Evolutionary conservation across 53 echinoderm and acorn worm genomes (phyloP), one percentile per base, ranked within the genome.

Genomic region (Paracentrotus lividus): DNA sequence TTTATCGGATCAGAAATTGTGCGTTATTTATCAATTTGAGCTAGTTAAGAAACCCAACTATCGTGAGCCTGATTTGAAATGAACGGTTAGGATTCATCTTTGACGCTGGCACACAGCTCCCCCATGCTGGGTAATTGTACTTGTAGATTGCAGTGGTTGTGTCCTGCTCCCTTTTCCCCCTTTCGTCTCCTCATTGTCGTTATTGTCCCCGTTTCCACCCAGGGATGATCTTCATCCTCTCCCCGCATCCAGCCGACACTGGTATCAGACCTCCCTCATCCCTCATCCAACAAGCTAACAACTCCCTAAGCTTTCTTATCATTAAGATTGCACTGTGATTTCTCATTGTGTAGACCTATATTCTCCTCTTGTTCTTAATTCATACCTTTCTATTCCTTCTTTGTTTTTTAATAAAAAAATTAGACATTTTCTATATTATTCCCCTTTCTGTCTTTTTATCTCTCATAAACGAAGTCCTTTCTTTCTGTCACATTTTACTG

Each of bases 81-180:
- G 57, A n/a, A 87, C 55, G 87, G 87, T 57, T 85, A 55, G 87
- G 87, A 34, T 38, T 34, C n/a, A 55, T 47, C 2, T 47, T 5
- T 81, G 81, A 81, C 36, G 54, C 57, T 54, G 7, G 10, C 56
- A 21, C 87, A 21, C 87, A 87, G 6, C 23, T 64, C 59, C 89
- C 88, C 60, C 89, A 89, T 89, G 89, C 89, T 89, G 89, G 32
- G 89, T 89, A 89, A 89, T 89, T 89, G 89, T 89, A 65, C 89
- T 65, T 89, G 55, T 55, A 47, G 86, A 86, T 55, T 43, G 86
- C 86, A 20, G 86, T 32, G n/a, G 56, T 54, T 34, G 29, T 85
- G 85, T 52, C 49, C 52, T 85, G 26, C 51, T 57, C 53, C 57
- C 55, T 57, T 54, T 57, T 87, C 87, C 54, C n/a, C 36, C 81